Evolutionary conservation across 92 coral and sea anemone genomes (phyloP).

Genomic region (Porites divaricata): DNA sequence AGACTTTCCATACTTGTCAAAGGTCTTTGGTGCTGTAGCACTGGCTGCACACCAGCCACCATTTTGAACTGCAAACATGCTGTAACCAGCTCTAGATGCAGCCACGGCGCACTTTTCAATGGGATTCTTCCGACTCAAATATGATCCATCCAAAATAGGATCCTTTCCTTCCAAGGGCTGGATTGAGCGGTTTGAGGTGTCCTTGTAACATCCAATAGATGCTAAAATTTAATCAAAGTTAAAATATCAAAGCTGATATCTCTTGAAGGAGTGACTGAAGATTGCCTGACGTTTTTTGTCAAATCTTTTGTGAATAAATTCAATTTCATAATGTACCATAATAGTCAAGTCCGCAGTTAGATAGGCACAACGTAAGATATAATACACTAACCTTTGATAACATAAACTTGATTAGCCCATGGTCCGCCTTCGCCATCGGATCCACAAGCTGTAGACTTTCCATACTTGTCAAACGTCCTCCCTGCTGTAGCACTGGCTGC

Average conservation of each 20-base stretch:
- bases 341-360: too few species aligned
- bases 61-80: constrained; percentile 15
- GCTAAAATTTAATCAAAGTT: too few species aligned
- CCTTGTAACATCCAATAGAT: background rate
- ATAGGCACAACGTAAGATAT: too few species aligned
- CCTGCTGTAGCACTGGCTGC: constrained; percentile 32
- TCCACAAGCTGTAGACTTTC: constrained; percentile 21
- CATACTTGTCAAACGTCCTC: constrained; percentile 31
- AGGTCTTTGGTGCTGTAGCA: background rate
- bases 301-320: too few species aligned
- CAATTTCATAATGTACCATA: too few species aligned
- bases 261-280: too few species aligned
- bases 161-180: background rate
- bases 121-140: background rate
- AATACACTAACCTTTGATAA: background rate
- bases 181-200: background rate
- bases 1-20: constrained; percentile 18
- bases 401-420: constrained; percentile 46
- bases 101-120: constrained; percentile 30
- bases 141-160: background rate
- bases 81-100: background rate
- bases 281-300: too few species aligned
- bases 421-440: constrained; percentile 48
- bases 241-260: too few species aligned
- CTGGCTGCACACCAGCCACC: constrained; percentile 15